Conservation (phyloP, 2,113 vertebrate species). For the Neogobius melanostomus region DNA sequence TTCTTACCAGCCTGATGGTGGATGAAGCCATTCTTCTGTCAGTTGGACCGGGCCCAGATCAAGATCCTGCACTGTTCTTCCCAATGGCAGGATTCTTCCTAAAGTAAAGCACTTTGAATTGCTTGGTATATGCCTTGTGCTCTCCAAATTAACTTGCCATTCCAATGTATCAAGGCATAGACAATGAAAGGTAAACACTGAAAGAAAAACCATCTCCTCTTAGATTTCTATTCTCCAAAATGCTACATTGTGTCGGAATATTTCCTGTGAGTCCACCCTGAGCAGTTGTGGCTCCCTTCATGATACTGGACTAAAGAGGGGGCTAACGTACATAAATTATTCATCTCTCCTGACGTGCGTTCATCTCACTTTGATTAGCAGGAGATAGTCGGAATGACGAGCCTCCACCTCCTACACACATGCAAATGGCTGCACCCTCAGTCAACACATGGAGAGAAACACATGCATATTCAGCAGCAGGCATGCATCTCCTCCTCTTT, state of each 20-base stretch:
- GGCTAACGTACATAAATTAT: constrained; percentile 34
- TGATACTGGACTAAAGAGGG: background rate
- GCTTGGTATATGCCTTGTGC: no score
- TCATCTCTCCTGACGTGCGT: constrained; percentile 19
- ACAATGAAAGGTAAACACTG: no score
- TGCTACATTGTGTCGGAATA: background rate
- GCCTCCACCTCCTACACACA: constrained; percentile 15
- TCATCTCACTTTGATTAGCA: constrained; percentile 27
- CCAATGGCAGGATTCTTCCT: no score
- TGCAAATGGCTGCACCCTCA: background rate
- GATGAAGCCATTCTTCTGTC: no score
- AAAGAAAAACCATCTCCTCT: no score
- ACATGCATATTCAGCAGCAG: constrained; percentile 15
- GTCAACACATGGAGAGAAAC: background rate
- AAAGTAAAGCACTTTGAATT: no score
- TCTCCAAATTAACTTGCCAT: no score
- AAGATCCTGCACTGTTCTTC: no score
- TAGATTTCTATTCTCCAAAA: background rate
- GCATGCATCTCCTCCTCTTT: background rate
- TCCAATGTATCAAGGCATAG: no score
- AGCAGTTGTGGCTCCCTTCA: background rate
- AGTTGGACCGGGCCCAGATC: no score
- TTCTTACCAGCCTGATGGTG: no score
- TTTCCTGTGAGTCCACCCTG: background rate
- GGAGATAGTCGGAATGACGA: constrained; percentile 3